phyloP scores from a whole-genome alignment of 2,113 vertebrate genomes.

The Coryphaenoides rupestris region DNA sequence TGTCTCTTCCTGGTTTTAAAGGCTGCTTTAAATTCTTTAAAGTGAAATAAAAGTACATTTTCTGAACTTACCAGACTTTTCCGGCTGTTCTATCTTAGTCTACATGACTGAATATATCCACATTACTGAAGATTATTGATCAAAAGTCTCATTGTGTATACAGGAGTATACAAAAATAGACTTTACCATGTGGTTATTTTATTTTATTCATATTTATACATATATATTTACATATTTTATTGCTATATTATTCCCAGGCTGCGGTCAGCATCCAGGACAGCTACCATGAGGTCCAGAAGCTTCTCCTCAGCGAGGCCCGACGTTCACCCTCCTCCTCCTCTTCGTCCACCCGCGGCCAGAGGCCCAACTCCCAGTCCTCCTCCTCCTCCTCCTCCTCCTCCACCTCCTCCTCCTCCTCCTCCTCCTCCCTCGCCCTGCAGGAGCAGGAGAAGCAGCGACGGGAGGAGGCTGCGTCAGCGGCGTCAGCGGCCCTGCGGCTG shows the following conservation, averaged over 20 bases:
- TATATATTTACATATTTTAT: background rate
- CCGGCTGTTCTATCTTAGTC: too few relatives aligned
- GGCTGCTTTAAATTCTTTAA: too few relatives aligned
- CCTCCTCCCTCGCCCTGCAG: constrained; percentile 70
- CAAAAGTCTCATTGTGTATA: too few relatives aligned
- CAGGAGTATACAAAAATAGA: too few relatives aligned
- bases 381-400: too few relatives aligned
- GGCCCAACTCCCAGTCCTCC: too few relatives aligned
- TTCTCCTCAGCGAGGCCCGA: constrained; percentile 77
- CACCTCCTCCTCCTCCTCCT: too few relatives aligned
- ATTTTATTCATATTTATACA: background rate
- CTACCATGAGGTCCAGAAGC: constrained; percentile 80
- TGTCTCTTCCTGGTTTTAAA: too few relatives aligned
- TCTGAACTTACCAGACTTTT: too few relatives aligned
- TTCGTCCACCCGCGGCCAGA: constrained; percentile 39
- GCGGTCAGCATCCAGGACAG: constrained; percentile 88
- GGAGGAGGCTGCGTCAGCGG: constrained; percentile 82
- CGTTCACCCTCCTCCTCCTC: constrained; percentile 48
- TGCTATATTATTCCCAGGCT: constrained; percentile 68
- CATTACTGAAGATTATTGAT: too few relatives aligned
- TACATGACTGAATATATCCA: too few relatives aligned
- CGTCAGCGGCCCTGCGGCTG: constrained; percentile 76
- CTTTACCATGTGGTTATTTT: constrained; percentile 15
- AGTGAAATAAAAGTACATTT: too few relatives aligned
- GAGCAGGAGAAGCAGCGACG: constrained; percentile 90